Percentiles rank a stretch among this genome's conserved stretches.
phyloP scores from a whole-genome alignment of 1,140 invertebrate species.

The Coptotermes formosanus region DNA sequence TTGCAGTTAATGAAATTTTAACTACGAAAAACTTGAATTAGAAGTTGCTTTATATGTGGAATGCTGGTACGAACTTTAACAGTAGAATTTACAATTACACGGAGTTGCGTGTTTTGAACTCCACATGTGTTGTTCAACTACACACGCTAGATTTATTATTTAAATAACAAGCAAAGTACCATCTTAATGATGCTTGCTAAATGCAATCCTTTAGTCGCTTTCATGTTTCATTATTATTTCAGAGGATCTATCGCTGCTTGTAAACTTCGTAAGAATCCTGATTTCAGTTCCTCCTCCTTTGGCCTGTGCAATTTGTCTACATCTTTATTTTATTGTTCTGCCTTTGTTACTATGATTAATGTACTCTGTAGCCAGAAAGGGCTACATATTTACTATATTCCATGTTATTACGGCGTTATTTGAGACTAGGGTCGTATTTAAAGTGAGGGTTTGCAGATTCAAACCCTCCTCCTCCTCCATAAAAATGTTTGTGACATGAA shows the following conservation, averaged over 20 bases:
- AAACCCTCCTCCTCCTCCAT: too few relatives aligned
- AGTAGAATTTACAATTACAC: slow-evolving; percentile 7
- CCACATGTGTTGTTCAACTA: neutral
- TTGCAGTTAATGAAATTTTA: too few relatives aligned
- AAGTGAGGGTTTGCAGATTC: too few relatives aligned
- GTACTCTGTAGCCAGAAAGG: neutral
- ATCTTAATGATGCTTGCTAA: slow-evolving; percentile 5
- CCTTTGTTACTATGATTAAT: slow-evolving; percentile 4
- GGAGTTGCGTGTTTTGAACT: neutral
- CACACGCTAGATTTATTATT: slow-evolving; percentile 5
- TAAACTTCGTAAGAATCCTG: slow-evolving; percentile 6
- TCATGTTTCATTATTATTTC: slow-evolving; percentile 4
- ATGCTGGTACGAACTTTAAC: too few relatives aligned
- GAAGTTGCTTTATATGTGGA: neutral
- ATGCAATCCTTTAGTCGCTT: slow-evolving; percentile 9
- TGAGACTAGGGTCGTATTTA: too few relatives aligned
- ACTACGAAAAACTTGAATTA: neutral
- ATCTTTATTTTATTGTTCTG: neutral
- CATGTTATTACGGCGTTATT: neutral
- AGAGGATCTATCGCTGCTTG: neutral
- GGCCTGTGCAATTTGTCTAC: neutral
- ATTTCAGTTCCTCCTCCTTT: neutral
- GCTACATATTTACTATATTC: neutral
- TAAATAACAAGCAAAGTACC: slow-evolving; percentile 13
- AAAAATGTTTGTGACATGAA: too few relatives aligned